Percentiles rank a stretch among this genome's conserved stretches.
phyloP scores from a whole-genome alignment of 2,113 vertebrate genomes.

The Orthonyx spaldingii region DNA sequence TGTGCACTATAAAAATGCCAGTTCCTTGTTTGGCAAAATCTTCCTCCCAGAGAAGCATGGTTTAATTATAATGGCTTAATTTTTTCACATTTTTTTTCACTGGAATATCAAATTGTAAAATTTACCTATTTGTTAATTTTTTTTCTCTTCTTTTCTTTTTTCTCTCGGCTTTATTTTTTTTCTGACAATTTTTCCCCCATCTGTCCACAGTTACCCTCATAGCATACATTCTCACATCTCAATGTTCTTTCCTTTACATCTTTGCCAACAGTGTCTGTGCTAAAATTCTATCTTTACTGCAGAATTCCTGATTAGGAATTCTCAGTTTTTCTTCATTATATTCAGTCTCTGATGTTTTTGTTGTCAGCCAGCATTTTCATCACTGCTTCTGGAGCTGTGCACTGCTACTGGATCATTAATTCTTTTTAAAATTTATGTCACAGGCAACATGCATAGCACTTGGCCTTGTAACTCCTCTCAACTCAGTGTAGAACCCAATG shows the following conservation, averaged over 20 bases:
- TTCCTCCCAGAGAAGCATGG: neutral
- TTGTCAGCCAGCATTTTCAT: neutral
- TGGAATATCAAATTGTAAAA: neutral
- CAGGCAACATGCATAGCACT: neutral
- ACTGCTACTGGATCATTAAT: neutral
- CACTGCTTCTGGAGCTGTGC: neutral
- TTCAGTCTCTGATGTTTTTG: neutral
- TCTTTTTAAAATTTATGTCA: neutral
- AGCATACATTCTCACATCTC: neutral
- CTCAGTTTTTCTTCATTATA: neutral
- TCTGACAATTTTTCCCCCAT: neutral
- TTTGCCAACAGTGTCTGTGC: neutral
- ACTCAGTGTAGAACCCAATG: neutral
- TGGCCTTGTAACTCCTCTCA: neutral
- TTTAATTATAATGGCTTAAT: neutral
- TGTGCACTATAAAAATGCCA: neutral
- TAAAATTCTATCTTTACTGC: neutral
- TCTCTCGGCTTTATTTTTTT: neutral
- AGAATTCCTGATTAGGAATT: neutral
- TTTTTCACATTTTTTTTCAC: neutral
- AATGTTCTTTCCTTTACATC: neutral
- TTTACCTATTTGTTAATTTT: neutral
- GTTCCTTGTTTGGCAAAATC: neutral
- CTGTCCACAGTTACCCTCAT: neutral
- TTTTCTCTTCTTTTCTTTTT: neutral